Evolutionary conservation across 1,140 invertebrate genomes (phyloP), one percentile per base, ranked within the genome.

Genomic region (Brachionus sp.): DNA sequence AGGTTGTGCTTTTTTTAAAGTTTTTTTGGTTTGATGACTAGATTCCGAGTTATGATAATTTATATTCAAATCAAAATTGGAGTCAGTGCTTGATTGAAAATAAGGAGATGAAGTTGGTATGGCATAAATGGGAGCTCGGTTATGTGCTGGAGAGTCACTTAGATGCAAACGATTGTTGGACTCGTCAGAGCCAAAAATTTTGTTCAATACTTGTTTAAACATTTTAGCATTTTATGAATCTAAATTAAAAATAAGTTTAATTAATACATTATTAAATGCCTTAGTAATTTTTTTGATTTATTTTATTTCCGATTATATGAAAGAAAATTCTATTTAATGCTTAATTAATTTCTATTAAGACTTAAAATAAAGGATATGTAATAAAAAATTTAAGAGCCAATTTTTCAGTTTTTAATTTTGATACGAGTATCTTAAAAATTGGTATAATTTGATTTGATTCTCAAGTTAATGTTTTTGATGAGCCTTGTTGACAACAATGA

Each of bases 191-290:
- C 70, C 39, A 62, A 80, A 80, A 29, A 80, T 16, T 66, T 80
- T 80, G 23, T 4, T 62, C 7, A 80, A 62, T 16, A 80, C 77
- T 66, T 80, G 77, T 62, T n/a, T 57, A 23, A 80, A 80, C 77
- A 80, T 80, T 57, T 13, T 75, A 23, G 16, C 50, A 57, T 57
- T 57, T 57, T 57, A 25, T 57, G 7, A 19, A 57, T 57, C 50
- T 57, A 57, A 57, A 57, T 2, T 7, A 57, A 57, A 57, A 2
- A 50, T 46, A 50, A 50, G 1, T 25, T 68, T 68, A 13, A 57
- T 57, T 68, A 68, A 35, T 68, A 35, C 2, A 68, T 35, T 12
- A 23, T 68, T 68, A 35, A 68, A 64, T 64, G 1, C 12, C 29
- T 64, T 29, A 12, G 4, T 64, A 64, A 64, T 25, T 23, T 25